Base-by-base conservation (phyloP, 2,797 vertebrate species). In the Uromys caudimaculatus region DNA sequence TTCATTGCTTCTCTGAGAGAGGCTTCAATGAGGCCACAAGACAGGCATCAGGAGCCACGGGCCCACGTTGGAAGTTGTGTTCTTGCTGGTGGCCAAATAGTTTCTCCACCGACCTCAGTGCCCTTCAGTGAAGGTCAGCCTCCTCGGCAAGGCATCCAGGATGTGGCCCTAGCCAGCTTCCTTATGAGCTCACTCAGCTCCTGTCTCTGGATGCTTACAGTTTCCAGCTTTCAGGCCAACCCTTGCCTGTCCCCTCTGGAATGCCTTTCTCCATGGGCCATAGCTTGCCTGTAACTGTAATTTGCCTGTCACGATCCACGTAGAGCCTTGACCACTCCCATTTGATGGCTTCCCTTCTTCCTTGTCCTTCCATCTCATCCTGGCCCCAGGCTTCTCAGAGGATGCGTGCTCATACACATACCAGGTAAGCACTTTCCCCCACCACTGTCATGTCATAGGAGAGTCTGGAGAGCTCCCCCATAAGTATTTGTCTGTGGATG, bases 291-390 rank as follows among this genome's bases (percentile, higher is more conserved):
- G n/a, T 60, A 56, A 8, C 16, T 2, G 21, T 16, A 67, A 67
- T 38, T 52, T 54, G 3, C 27, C 41, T 13, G 50, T 58, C 54
- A 7, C 12, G 0, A 0, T 29, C 29, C 62, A 1, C 0, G 3
- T 11, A 64, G 58, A 62, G 12, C 71, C 81, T 38, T 21, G 35
- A 38, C 24, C 17, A 24, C 1, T 58, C 89, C 1, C 9, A 16
- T 41, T 1, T 7, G 6, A 27, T 8, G 44, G n/a, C 44, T 73
- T 54, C 62, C 41, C 41, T 79, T 89, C 58, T 94, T 38, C 52
- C 58, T 38, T 32, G 47, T 6, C 11, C 11, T 64, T 50, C 21
- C 47, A 23, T 50, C 21, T 38, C 10, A 19, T 38, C 91, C 50
- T n/a, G 3, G 21, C 50, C 14, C 8, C 6, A 54, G 11, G 38